Conservation (phyloP, 2,888 invertebrate species). For the Meteorus cinctellus region DNA sequence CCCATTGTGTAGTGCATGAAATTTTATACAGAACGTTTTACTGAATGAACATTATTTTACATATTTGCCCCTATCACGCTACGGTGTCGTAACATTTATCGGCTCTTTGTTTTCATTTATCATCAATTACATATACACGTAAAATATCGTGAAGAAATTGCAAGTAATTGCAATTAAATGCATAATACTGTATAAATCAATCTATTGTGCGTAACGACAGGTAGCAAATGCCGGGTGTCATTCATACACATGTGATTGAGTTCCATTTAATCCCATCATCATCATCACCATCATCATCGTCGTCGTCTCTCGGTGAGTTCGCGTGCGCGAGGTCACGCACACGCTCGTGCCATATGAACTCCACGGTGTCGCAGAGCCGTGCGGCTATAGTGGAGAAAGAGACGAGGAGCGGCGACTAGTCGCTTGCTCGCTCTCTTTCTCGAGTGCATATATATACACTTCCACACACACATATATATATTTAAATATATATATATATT, state of each 20-base stretch:
- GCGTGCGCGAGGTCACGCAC: constrained; percentile 37
- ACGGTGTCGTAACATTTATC: no score
- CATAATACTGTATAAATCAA: not conserved
- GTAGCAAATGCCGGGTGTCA: constrained; percentile 45
- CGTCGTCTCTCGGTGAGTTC: constrained; percentile 17
- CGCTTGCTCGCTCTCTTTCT: constrained; percentile 34
- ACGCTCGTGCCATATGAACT: constrained; percentile 45
- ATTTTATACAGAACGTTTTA: no score
- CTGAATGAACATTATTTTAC: no score
- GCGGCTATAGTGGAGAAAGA: constrained; percentile 24
- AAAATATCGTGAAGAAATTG: no score
- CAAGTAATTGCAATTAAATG: not conserved
- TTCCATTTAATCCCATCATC: no score
- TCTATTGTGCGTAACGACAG: constrained; percentile 25
- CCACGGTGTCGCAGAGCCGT: constrained; percentile 28
- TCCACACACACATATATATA: not conserved
- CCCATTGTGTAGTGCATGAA: no score
- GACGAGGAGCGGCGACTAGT: constrained; percentile 30
- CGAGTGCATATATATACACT: no score
- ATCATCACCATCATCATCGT: not conserved
- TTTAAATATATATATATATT: no score
- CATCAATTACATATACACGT: no score
- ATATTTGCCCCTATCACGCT: no score
- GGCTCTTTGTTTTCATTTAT: no score
- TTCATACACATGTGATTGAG: constrained; percentile 33